These are phyloP conservation scores for Orientallactaga bullata DNA, from an alignment of 2,113 vertebrate species.

Conservation along the genomic window DNA sequence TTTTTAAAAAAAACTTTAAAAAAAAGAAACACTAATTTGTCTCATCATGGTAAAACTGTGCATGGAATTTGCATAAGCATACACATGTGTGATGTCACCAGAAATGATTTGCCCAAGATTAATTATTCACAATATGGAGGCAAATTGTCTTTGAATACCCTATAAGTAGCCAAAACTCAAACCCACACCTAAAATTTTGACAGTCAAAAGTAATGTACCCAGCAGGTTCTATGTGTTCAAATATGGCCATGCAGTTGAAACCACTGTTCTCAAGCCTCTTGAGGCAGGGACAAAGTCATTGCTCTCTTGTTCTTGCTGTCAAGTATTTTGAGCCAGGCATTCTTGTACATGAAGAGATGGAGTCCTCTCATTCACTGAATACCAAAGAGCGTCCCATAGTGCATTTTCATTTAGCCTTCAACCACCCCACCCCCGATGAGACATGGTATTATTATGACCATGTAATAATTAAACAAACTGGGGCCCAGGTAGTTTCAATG, in stretches of 20 bases:
- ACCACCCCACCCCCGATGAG: background rate
- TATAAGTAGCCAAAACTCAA: background rate
- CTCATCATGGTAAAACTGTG: background rate
- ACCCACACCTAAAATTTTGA: background rate
- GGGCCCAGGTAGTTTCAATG: no score
- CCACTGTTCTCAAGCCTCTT: background rate
- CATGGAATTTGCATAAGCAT: background rate
- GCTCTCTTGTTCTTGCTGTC: background rate
- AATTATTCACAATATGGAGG: background rate
- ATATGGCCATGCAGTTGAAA: background rate
- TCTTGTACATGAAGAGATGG: background rate
- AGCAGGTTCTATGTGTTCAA: background rate
- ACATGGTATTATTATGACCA: background rate
- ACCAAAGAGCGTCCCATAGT: background rate
- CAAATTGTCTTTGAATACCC: background rate
- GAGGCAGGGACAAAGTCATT: background rate
- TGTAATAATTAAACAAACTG: background rate
- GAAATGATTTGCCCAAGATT: background rate
- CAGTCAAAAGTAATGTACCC: background rate
- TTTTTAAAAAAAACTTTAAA: no score
- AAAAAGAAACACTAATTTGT: background rate
- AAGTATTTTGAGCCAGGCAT: rapidly evolving
- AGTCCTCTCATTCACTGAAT: background rate
- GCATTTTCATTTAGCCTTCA: background rate
- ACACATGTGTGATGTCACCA: background rate